Conservation (phyloP, 2,113 vertebrate genomes). For the Falcunculus frontatus region DNA sequence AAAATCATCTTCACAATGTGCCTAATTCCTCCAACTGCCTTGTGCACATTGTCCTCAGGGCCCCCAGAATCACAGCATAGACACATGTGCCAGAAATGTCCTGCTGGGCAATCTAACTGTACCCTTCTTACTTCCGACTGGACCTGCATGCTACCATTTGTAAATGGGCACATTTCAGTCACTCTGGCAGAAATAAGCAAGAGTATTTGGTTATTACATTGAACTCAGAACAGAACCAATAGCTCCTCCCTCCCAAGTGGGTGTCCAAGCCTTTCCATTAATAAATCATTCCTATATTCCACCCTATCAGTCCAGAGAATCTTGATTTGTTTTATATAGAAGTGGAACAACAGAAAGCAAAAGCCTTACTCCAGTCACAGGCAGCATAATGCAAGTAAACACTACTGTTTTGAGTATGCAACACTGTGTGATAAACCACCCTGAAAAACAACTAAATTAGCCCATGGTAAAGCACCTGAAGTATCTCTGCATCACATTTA, state of each 20-base stretch:
- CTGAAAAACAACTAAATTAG: background rate
- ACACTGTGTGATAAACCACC: background rate
- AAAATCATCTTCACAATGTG: background rate
- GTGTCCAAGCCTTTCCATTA: background rate
- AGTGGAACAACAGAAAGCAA: background rate
- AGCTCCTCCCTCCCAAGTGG: background rate
- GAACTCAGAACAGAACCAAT: background rate
- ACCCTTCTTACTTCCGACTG: background rate
- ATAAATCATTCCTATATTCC: background rate
- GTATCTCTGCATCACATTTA: background rate
- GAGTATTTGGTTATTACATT: background rate
- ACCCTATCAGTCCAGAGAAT: background rate
- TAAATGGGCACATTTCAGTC: background rate
- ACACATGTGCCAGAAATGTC: background rate
- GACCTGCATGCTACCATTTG: background rate
- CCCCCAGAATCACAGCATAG: background rate
- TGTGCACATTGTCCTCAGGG: background rate
- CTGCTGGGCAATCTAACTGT: background rate
- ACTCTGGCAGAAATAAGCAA: background rate
- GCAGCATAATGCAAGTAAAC: background rate
- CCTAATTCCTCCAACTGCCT: background rate
- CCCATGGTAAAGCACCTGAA: background rate
- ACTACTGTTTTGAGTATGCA: background rate
- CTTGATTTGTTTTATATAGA: background rate
- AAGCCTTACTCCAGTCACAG: background rate